A percentile compares a stretch with the other conserved stretches of the same genome.
Evolutionary conservation across 2,113 vertebrate genomes (phyloP).

Genomic region (Eidolon helvum): DNA sequence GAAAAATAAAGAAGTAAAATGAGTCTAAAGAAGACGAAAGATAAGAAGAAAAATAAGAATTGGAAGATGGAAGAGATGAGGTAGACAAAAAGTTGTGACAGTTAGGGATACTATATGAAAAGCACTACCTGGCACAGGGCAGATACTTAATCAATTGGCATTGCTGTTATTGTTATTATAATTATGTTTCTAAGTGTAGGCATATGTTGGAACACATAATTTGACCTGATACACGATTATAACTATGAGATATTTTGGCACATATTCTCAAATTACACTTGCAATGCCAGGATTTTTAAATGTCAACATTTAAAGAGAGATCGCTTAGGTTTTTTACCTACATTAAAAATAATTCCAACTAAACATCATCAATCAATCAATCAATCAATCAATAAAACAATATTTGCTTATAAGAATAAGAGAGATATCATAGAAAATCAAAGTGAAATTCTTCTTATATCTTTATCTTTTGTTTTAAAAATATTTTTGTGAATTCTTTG

Average conservation of each 20-base stretch:
- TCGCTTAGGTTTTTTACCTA: background rate
- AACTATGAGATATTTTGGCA: slow-evolving; percentile 5
- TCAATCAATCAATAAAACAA: background rate
- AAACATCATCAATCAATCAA: background rate
- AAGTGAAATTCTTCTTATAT: background rate
- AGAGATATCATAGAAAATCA: background rate
- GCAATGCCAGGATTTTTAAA: background rate
- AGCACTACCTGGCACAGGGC: background rate
- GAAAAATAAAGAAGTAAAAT: background rate
- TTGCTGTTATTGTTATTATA: background rate
- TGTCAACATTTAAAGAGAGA: background rate
- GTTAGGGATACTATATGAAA: background rate
- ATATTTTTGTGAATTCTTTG: background rate
- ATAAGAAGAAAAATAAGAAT: background rate
- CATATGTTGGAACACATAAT: background rate
- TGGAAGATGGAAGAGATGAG: background rate
- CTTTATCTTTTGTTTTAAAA: background rate
- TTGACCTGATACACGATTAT: background rate
- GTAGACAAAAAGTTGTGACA: background rate
- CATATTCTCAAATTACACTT: slow-evolving; percentile 32
- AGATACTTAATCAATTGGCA: background rate
- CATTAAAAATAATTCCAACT: background rate
- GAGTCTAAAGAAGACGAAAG: background rate
- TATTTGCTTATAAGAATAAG: background rate
- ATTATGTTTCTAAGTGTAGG: background rate